Percentiles rank a stretch among this genome's conserved stretches.
phyloP scores from a whole-genome alignment of 2,797 vertebrate genomes.

The Carduelis carduelis region DNA sequence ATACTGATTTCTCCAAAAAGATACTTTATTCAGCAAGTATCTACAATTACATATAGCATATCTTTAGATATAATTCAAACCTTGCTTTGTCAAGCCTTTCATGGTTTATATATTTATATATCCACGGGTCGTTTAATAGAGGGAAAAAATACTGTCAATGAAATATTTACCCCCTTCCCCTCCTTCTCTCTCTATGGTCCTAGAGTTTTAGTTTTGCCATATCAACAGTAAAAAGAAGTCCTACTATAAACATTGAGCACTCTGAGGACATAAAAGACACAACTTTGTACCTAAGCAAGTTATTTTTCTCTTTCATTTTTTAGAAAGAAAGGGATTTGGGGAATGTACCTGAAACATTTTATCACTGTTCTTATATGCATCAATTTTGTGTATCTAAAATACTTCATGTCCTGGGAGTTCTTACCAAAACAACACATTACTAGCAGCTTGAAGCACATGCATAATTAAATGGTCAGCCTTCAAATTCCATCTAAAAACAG shows the following conservation, averaged over 20 bases:
- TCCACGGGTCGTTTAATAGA: conserved; percentile 12
- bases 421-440: neutral
- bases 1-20: conserved; percentile 4
- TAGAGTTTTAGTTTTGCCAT: neutral
- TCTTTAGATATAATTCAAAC: neutral
- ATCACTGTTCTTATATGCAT: neutral
- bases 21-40: neutral
- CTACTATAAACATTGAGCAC: neutral
- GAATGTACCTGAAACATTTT: conserved; percentile 9
- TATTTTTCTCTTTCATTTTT: conserved; percentile 22
- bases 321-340: neutral
- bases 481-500: neutral
- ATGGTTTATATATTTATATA: conserved; percentile 1
- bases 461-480: neutral
- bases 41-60: neutral
- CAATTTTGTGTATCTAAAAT: neutral
- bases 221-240: conserved; percentile 28
- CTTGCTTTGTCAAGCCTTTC: neutral
- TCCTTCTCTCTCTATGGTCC: neutral
- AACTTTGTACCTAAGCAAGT: conserved; percentile 10
- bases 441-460: neutral
- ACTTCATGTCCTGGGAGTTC: neutral
- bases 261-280: neutral
- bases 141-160: conserved; percentile 12
- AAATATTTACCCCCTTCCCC: neutral